Evolutionary conservation across 2,113 vertebrate species (phyloP).

Genomic region (Gymnogyps californianus): DNA sequence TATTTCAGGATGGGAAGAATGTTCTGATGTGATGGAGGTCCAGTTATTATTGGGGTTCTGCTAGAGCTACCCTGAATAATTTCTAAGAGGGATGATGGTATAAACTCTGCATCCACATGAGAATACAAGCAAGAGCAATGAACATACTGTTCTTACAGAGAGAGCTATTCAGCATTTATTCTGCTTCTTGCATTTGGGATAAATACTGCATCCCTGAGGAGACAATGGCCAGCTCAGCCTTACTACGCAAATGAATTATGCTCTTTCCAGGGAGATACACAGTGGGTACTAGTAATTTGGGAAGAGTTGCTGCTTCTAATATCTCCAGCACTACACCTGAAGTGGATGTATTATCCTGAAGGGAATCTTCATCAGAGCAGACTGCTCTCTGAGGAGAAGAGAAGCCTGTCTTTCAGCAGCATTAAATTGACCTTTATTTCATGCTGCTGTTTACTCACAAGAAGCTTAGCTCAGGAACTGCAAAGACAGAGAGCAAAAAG

Average conservation of each 20-base stretch:
- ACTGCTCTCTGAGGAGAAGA: background rate
- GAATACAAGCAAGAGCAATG: background rate
- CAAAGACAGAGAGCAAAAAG: background rate
- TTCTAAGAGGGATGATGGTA: background rate
- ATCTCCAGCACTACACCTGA: background rate
- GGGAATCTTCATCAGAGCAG: background rate
- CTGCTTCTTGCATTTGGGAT: background rate
- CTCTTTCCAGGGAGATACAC: background rate
- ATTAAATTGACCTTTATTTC: background rate
- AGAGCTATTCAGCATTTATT: background rate
- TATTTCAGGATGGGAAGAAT: background rate
- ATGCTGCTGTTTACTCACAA: background rate
- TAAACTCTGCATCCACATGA: background rate
- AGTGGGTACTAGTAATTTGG: background rate
- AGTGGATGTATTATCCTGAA: background rate
- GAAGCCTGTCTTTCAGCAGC: background rate
- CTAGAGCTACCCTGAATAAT: background rate
- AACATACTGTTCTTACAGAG: background rate
- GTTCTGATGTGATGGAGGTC: background rate
- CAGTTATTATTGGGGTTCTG: rapidly evolving
- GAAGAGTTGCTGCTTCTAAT: background rate
- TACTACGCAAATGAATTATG: background rate
- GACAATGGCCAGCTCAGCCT: background rate
- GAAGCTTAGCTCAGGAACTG: background rate
- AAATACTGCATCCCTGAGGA: background rate